Percentiles rank a stretch among this genome's conserved stretches.
phyloP scores from a whole-genome alignment of 2,113 vertebrate species.

The Numida meleagris region DNA sequence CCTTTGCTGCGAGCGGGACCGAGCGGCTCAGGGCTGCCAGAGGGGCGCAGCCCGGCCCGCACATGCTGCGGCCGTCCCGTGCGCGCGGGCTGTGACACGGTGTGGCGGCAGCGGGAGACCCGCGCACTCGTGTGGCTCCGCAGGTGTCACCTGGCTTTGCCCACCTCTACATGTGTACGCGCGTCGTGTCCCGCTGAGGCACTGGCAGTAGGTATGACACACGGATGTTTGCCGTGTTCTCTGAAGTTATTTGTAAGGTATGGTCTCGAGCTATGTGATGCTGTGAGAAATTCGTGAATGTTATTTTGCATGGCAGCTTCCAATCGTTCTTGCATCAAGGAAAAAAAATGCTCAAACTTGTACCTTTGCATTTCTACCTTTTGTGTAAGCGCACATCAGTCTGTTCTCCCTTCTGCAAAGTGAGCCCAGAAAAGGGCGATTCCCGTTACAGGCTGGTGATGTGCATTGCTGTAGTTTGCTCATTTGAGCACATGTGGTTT shows the following conservation, averaged over 20 bases:
- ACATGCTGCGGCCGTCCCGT: too few species aligned
- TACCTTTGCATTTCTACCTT: not conserved
- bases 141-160: not conserved
- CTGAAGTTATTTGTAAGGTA: fast-evolving
- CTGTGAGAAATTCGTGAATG: fast-evolving
- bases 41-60: too few species aligned
- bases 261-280: fast-evolving
- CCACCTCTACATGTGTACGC: not conserved
- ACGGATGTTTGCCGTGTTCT: fast-evolving
- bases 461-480: not conserved
- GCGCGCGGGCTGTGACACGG: not conserved
- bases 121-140: not conserved
- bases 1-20: not conserved
- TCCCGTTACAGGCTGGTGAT: not conserved
- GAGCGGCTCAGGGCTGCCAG: not conserved
- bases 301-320: not conserved
- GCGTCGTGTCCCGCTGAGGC: not conserved
- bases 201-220: fast-evolving
- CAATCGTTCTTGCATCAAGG: not conserved
- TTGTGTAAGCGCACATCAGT: not conserved
- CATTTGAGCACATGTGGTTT: not conserved
- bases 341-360: fast-evolving
- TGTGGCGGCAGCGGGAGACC: too few species aligned
- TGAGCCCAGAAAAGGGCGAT: not conserved
- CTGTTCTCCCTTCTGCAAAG: not conserved